Evolutionary conservation across 2,888 invertebrate species (phyloP).

Genomic region (Apoda limacodes): DNA sequence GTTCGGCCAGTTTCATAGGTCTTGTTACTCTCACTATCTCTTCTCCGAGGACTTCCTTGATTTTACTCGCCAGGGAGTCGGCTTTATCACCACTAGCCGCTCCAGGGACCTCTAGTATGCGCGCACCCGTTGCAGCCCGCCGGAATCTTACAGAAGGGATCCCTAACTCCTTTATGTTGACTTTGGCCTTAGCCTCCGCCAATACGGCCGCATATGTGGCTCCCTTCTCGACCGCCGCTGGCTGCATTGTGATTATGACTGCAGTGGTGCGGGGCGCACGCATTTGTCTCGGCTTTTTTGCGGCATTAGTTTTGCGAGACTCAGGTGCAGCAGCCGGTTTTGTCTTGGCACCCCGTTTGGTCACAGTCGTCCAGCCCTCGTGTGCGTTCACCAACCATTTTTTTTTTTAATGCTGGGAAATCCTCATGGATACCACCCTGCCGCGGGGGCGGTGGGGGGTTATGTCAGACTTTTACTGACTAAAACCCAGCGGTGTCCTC

Average conservation of each 20-base stretch:
- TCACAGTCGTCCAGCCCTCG: too few relatives aligned
- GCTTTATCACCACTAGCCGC: constrained; percentile 6
- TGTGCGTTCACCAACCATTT: too few relatives aligned
- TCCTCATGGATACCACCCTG: too few relatives aligned
- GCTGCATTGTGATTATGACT: constrained; percentile 12
- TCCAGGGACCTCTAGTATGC: constrained; percentile 12
- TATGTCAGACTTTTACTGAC: too few relatives aligned
- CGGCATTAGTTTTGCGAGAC: too few relatives aligned
- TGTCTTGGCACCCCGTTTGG: too few relatives aligned
- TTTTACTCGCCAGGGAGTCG: constrained; percentile 8
- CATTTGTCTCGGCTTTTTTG: too few relatives aligned
- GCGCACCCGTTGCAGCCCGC: constrained; percentile 9
- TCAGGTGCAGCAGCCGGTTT: too few relatives aligned
- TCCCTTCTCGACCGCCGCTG: constrained; percentile 6
- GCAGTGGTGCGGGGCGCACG: constrained; percentile 10
- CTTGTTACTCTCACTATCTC: constrained; percentile 8
- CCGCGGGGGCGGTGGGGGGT: too few relatives aligned
- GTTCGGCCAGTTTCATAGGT: constrained; percentile 9
- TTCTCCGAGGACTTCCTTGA: constrained; percentile 4
- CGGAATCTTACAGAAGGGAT: constrained; percentile 5
- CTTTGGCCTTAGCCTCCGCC: not conserved
- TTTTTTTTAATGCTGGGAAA: too few relatives aligned
- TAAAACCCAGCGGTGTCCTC: too few relatives aligned
- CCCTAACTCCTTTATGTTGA: constrained; percentile 3
- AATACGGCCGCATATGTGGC: constrained; percentile 3